These are phyloP conservation scores for Pollenia labialis DNA, from an alignment of 2,888 invertebrate genomes.

Conservation along the genomic window DNA sequence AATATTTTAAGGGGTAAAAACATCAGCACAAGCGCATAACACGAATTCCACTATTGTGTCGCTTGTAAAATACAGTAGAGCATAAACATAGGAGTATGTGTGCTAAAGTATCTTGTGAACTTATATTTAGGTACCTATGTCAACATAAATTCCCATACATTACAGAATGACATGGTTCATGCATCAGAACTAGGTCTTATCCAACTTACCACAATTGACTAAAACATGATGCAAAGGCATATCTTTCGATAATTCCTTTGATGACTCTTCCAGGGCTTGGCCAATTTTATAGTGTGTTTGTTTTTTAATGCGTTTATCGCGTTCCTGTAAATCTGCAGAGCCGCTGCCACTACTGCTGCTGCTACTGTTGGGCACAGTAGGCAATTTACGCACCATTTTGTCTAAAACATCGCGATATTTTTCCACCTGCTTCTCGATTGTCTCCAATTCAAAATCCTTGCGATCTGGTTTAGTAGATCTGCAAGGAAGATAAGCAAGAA, in stretches of 20 bases:
- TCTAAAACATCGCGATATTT: conserved; percentile 84
- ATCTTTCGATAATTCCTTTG: conserved; percentile 87
- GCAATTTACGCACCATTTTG: conserved; percentile 84
- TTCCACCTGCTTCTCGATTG: conserved; percentile 83
- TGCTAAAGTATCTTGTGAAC: too few species aligned
- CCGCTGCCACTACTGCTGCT: conserved; percentile 72
- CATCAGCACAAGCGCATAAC: too few species aligned
- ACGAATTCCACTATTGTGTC: too few species aligned
- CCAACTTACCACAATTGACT: conserved; percentile 79
- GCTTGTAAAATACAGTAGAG: too few species aligned
- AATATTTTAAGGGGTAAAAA: too few species aligned
- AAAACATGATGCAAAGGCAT: conserved; percentile 82
- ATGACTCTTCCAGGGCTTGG: conserved; percentile 89
- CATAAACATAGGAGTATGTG: too few species aligned
- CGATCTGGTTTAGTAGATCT: conserved; percentile 78
- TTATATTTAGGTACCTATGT: too few species aligned
- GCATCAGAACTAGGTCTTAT: background rate
- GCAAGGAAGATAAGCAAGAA: conserved; percentile 36
- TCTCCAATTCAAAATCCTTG: conserved; percentile 82
- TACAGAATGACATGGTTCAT: too few species aligned
- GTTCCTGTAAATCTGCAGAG: conserved; percentile 84
- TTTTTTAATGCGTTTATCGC: conserved; percentile 93
- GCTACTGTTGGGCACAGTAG: conserved; percentile 77
- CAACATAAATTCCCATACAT: background rate
- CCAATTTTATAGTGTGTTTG: conserved; percentile 93